Evolutionary conservation across 37 sponge, comb jelly and placozoan species (phyloP).

Genomic region (Halichondria panicea): DNA sequence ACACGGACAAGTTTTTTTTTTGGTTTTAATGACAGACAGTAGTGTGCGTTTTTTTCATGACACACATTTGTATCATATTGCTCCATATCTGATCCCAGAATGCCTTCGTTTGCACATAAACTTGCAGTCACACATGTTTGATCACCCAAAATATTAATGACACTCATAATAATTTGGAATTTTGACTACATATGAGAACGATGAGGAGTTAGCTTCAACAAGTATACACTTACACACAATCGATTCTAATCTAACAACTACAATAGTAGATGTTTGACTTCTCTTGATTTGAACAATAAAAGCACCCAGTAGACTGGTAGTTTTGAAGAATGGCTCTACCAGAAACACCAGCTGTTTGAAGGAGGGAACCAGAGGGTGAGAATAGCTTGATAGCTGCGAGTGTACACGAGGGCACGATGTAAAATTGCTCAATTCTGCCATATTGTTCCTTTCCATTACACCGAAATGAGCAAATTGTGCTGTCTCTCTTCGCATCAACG

Average conservation of each 20-base stretch:
- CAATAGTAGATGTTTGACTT: not conserved
- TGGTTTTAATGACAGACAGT: too few species aligned
- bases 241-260: not conserved
- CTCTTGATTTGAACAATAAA: not conserved
- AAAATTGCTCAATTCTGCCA: not conserved
- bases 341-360: not conserved
- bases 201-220: not conserved
- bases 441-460: not conserved
- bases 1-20: too few species aligned
- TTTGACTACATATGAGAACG: not conserved
- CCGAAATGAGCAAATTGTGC: not conserved
- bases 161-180: not conserved
- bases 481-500: conserved; percentile 1
- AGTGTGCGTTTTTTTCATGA: too few species aligned
- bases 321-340: not conserved
- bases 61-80: too few species aligned
- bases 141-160: too few species aligned
- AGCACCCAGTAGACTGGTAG: not conserved
- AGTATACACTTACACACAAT: not conserved
- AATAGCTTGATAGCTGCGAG: not conserved
- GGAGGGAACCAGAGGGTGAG: not conserved
- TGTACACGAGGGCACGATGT: not conserved
- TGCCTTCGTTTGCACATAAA: too few species aligned
- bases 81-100: too few species aligned
- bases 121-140: too few species aligned